Percentiles rank a stretch among this genome's conserved stretches.
Conservation (phyloP, 1,140 invertebrate species). For the Ceratoteleas bidentatus region DNA sequence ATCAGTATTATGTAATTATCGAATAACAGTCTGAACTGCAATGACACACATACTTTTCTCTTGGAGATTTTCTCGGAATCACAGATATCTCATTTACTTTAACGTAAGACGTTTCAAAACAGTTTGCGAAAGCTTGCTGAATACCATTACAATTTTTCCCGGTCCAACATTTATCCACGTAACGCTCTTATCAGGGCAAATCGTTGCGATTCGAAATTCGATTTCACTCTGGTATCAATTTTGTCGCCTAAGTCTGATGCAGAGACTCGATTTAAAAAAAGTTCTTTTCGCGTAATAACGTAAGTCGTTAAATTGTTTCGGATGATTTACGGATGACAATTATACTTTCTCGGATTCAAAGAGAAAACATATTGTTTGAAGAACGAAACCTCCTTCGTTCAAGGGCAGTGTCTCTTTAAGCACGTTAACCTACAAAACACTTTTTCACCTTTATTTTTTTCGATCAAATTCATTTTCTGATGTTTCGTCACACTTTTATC, state of each 20-base stretch:
- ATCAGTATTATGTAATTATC: too few relatives aligned
- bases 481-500: not conserved
- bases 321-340: not conserved
- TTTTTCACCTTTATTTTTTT: not conserved
- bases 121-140: not conserved
- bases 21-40: too few relatives aligned
- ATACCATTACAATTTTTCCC: not conserved
- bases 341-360: not conserved
- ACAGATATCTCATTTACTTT: too few relatives aligned
- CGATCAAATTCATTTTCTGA: conserved; percentile 1
- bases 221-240: not conserved
- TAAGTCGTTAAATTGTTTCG: not conserved
- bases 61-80: too few relatives aligned
- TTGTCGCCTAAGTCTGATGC: not conserved
- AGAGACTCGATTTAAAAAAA: not conserved
- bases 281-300: not conserved
- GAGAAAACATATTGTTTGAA: not conserved
- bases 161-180: not conserved
- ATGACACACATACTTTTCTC: too few relatives aligned
- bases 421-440: not conserved
- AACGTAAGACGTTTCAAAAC: not conserved
- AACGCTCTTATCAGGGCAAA: not conserved
- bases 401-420: not conserved
- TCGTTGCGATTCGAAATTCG: not conserved
- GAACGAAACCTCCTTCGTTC: not conserved